These are phyloP conservation scores for Mustela nigripes DNA, from an alignment of 2,113 vertebrate genomes.

Conservation along the genomic window DNA sequence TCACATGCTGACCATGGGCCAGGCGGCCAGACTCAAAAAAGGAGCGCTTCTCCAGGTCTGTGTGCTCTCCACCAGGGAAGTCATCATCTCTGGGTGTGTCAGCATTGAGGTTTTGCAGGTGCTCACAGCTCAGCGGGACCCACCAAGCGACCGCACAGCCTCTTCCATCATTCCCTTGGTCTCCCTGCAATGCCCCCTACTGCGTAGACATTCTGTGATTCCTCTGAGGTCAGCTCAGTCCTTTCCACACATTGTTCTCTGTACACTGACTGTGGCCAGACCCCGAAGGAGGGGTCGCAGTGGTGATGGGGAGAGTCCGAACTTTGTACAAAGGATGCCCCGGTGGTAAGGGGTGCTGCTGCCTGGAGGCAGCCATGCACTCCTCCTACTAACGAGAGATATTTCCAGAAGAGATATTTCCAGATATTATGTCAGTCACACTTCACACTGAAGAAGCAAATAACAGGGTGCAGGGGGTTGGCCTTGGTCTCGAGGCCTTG, in stretches of 20 bases:
- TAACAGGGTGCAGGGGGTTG: not conserved
- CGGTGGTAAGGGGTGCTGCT: too few species aligned
- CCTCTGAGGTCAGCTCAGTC: not conserved
- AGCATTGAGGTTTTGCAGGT: rapidly evolving
- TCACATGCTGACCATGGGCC: not conserved
- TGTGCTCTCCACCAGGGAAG: not conserved
- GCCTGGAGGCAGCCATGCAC: not conserved
- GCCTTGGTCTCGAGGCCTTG: too few species aligned
- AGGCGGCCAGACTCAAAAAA: not conserved
- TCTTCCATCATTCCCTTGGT: not conserved
- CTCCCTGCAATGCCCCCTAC: not conserved
- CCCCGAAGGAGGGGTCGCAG: too few species aligned
- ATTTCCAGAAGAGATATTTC: not conserved
- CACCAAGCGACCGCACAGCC: rapidly evolving
- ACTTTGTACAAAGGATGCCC: too few species aligned
- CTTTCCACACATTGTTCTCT: not conserved
- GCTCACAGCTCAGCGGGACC: not conserved
- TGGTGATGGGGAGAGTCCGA: too few species aligned
- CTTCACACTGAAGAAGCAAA: rapidly evolving
- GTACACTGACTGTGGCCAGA: not conserved
- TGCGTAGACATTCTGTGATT: not conserved
- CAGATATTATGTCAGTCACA: not conserved
- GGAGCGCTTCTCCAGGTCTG: rapidly evolving
- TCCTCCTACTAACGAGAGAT: not conserved
- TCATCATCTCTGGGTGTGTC: rapidly evolving